phyloP scores from a whole-genome alignment of 2,888 invertebrate species.

The Andricus quercusramuli region DNA sequence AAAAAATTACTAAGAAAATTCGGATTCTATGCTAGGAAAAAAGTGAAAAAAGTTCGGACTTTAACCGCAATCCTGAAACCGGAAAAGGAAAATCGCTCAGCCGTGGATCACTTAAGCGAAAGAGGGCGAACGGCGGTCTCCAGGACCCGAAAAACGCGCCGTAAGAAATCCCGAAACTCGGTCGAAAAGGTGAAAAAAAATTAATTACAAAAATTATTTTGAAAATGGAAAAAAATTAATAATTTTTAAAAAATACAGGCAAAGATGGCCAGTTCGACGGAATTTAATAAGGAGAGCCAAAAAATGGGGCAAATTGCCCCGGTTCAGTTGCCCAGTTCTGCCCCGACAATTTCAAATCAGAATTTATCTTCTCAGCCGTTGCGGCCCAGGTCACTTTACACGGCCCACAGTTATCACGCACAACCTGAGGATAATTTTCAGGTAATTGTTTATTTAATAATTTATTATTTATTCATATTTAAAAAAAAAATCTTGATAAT shows the following conservation, averaged over 20 bases:
- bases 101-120: slow-evolving; percentile 63
- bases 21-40: background rate
- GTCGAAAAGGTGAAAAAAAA: slow-evolving; percentile 60
- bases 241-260: background rate
- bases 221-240: background rate
- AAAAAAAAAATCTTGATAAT: background rate
- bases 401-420: slow-evolving; percentile 82
- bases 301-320: slow-evolving; percentile 53
- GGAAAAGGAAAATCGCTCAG: slow-evolving; percentile 52
- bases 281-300: slow-evolving; percentile 66
- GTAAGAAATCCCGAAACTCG: slow-evolving; percentile 66
- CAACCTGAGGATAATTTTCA: slow-evolving; percentile 70
- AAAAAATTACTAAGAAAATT: slow-evolving; percentile 5
- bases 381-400: slow-evolving; percentile 85
- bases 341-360: slow-evolving; percentile 55
- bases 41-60: background rate
- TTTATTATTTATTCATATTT: no score
- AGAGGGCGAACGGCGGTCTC: slow-evolving; percentile 63
- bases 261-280: slow-evolving; percentile 63
- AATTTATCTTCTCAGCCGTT: slow-evolving; percentile 74
- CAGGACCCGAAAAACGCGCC: slow-evolving; percentile 69
- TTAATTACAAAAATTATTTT: background rate
- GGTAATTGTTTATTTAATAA: slow-evolving; percentile 54
- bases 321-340: slow-evolving; percentile 58
- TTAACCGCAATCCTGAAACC: slow-evolving; percentile 42